These are phyloP conservation scores for Lampris megalopsis DNA, from an alignment of 2,113 vertebrate genomes.

Conservation along the genomic window DNA sequence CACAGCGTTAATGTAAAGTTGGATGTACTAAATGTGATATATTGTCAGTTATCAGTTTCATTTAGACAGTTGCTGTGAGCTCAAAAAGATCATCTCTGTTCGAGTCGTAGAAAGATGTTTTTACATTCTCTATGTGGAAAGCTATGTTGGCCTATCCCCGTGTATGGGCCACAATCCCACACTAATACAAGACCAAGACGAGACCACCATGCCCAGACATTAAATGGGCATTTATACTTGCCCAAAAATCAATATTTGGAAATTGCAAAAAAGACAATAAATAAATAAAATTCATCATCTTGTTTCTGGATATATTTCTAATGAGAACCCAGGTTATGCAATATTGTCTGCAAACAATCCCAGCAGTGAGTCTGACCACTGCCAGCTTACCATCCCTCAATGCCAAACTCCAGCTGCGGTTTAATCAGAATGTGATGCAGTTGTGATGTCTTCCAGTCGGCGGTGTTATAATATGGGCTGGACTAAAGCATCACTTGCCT, in stretches of 20 bases:
- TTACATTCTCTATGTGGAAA: too few species aligned
- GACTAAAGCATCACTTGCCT: neutral
- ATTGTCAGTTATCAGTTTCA: too few species aligned
- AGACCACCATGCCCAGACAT: neutral
- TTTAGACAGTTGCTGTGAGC: neutral
- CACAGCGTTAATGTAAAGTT: too few species aligned
- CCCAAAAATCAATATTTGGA: neutral
- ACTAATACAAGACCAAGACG: neutral
- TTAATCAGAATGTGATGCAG: constrained; percentile 45
- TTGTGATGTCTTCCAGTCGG: constrained; percentile 46
- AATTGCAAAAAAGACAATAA: too few species aligned
- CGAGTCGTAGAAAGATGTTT: too few species aligned
- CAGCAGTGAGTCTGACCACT: constrained; percentile 31
- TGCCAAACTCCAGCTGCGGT: constrained; percentile 35
- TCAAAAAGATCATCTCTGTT: neutral
- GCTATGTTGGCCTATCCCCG: neutral
- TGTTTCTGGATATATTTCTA: constrained; percentile 1
- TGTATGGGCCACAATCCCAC: neutral
- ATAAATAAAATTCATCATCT: too few species aligned
- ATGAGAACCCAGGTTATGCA: constrained; percentile 56
- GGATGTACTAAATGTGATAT: too few species aligned
- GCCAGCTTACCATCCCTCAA: neutral
- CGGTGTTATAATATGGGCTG: neutral
- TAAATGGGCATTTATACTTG: neutral
- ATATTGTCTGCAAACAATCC: neutral